phyloP scores from a whole-genome alignment of 2,113 vertebrate genomes.

The Girardinichthys multiradiatus region DNA sequence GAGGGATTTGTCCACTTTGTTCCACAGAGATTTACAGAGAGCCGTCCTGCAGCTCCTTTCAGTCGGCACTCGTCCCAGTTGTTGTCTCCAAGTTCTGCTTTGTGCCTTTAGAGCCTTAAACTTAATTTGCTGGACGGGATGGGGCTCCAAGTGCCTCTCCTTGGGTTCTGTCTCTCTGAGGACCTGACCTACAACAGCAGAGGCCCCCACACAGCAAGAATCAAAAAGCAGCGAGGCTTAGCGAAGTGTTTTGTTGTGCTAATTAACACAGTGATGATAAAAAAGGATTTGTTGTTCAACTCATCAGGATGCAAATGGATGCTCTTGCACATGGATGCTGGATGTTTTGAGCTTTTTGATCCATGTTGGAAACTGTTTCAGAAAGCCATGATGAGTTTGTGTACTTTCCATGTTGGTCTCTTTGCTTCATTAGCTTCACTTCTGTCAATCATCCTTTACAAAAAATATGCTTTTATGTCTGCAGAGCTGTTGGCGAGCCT shows the following conservation, averaged over 20 bases:
- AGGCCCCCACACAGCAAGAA: background rate
- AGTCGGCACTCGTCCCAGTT: slow-evolving; percentile 40
- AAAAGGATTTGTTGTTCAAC: slow-evolving; percentile 28
- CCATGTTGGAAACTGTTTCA: slow-evolving; percentile 10
- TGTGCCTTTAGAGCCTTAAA: slow-evolving; percentile 42
- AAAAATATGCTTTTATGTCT: background rate
- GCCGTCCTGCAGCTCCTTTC: slow-evolving; percentile 31
- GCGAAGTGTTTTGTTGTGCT: slow-evolving; percentile 35
- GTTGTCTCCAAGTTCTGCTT: slow-evolving; percentile 29
- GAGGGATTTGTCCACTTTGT: slow-evolving; percentile 40
- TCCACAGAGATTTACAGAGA: slow-evolving; percentile 17
- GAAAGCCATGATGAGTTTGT: background rate
- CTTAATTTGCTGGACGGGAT: slow-evolving; percentile 60
- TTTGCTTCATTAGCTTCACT: background rate
- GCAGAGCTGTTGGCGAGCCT: too few species aligned
- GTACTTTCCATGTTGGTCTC: background rate
- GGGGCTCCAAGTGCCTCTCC: slow-evolving; percentile 7
- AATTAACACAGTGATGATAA: slow-evolving; percentile 59
- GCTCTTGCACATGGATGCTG: background rate
- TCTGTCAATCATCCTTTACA: background rate
- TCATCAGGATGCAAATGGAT: slow-evolving; percentile 36
- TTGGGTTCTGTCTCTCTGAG: background rate
- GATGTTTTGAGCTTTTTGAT: background rate
- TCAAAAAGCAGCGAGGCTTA: slow-evolving; percentile 26
- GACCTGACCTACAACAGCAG: slow-evolving; percentile 22